Percentiles rank a stretch among this genome's conserved stretches.
Conservation (phyloP, 2,113 vertebrate genomes). For the Nycticebus coucang region DNA sequence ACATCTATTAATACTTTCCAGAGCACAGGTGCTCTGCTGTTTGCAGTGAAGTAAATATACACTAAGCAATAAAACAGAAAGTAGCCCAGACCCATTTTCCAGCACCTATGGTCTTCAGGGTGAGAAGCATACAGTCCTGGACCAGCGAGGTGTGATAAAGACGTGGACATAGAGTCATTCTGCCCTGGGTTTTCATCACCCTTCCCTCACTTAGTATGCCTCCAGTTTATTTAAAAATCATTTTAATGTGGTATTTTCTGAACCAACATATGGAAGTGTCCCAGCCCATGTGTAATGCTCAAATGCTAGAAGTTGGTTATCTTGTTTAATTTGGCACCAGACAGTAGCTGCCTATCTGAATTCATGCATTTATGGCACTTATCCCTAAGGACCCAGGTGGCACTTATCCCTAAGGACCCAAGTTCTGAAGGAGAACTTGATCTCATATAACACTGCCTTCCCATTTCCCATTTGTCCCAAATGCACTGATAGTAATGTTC, state of each 20-base stretch:
- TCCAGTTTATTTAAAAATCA: constrained; percentile 50
- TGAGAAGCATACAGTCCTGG: not conserved
- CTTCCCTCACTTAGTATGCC: not conserved
- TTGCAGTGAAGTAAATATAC: not conserved
- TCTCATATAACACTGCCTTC: not conserved
- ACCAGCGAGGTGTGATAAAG: not conserved
- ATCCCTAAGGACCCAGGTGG: constrained; percentile 4
- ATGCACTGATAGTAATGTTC: constrained; percentile 36
- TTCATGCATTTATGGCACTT: constrained; percentile 28
- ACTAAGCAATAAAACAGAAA: not conserved
- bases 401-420: constrained; percentile 18
- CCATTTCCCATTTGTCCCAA: constrained; percentile 43
- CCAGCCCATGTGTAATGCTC: not conserved
- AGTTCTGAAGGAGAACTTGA: constrained; percentile 34
- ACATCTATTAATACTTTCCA: not conserved
- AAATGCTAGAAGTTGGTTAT: not conserved
- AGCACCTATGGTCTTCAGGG: not conserved
- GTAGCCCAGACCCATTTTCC: not conserved
- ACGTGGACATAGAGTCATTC: not conserved
- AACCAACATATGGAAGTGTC: not conserved
- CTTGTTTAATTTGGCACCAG: constrained; percentile 50
- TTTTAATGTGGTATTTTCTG: not conserved
- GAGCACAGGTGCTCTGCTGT: not conserved
- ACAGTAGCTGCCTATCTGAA: not conserved
- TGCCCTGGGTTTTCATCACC: not conserved